Evolutionary conservation across 1,140 invertebrate genomes (phyloP).

Genomic region (Trypoxylus dichotomus): DNA sequence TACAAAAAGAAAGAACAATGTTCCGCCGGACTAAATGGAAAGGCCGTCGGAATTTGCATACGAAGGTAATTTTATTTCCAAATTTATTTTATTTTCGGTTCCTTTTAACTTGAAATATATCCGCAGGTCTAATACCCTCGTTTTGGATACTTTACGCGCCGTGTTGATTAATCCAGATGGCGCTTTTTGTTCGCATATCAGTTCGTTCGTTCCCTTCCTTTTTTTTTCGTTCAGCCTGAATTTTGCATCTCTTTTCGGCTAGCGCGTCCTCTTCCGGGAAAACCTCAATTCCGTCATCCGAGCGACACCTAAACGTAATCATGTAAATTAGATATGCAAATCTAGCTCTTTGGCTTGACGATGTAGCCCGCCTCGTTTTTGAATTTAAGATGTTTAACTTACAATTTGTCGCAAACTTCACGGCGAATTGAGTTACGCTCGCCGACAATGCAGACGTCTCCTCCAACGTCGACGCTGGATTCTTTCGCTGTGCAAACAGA

Average conservation of each 20-base stretch:
- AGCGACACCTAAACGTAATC: constrained; percentile 47
- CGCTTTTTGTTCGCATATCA: constrained; percentile 35
- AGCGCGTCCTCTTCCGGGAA: neutral
- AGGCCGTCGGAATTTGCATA: neutral
- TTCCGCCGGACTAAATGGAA: neutral
- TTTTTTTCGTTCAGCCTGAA: neutral
- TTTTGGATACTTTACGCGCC: neutral
- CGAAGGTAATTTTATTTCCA: neutral
- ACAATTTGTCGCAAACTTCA: constrained; percentile 26
- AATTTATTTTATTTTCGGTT: neutral
- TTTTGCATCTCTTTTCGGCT: neutral
- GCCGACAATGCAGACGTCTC: neutral
- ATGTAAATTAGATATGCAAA: constrained; percentile 50
- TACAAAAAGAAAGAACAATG: neutral
- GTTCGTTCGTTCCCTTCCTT: neutral
- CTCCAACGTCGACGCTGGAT: neutral
- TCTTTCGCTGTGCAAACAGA: neutral
- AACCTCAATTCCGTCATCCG: constrained; percentile 45
- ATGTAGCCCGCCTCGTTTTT: neutral
- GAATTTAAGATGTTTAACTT: constrained; percentile 30
- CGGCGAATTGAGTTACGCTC: constrained; percentile 17
- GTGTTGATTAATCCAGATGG: constrained; percentile 44
- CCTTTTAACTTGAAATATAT: neutral
- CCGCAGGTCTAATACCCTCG: neutral
- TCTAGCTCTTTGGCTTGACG: constrained; percentile 35